A percentile compares a stretch with the other conserved stretches of the same genome.
phyloP scores from a whole-genome alignment of 2,113 vertebrate genomes.

The Hippolais icterina region DNA sequence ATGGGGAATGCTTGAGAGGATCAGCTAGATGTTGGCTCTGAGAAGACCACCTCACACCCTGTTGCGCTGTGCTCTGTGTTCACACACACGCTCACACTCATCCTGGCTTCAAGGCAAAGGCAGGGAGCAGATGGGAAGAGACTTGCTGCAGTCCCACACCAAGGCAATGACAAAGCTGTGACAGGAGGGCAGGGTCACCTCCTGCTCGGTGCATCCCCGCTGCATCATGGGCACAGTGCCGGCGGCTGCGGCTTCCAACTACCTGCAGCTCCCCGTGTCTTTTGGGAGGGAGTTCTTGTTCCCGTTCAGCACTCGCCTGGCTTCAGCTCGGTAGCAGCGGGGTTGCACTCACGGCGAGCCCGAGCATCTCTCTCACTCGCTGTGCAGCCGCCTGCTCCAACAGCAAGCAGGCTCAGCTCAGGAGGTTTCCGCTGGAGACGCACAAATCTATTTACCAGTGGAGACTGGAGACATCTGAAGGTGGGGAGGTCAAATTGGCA shows the following conservation, averaged over 20 bases:
- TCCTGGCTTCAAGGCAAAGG: background rate
- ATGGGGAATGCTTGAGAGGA: background rate
- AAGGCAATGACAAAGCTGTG: background rate
- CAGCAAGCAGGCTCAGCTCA: background rate
- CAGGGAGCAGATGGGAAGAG: conserved; percentile 48
- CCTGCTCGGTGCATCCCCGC: background rate
- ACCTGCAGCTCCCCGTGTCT: background rate
- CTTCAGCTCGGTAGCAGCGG: background rate
- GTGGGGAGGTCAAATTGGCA: conserved; percentile 15
- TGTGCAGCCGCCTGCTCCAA: background rate
- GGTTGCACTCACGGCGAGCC: rapidly evolving
- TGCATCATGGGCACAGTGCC: background rate
- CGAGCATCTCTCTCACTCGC: background rate
- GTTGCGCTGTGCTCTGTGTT: background rate
- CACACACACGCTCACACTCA: background rate
- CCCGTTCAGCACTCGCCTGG: background rate
- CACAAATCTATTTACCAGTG: conserved; percentile 32
- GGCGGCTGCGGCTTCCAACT: background rate
- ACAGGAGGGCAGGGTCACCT: background rate
- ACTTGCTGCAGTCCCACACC: conserved; percentile 31
- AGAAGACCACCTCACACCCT: background rate
- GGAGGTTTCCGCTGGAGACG: background rate
- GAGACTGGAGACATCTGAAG: conserved; percentile 48
- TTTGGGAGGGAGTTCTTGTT: background rate
- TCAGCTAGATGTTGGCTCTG: background rate